Conservation (phyloP, 1,140 invertebrate genomes). For the Leptoteleia sp. region DNA sequence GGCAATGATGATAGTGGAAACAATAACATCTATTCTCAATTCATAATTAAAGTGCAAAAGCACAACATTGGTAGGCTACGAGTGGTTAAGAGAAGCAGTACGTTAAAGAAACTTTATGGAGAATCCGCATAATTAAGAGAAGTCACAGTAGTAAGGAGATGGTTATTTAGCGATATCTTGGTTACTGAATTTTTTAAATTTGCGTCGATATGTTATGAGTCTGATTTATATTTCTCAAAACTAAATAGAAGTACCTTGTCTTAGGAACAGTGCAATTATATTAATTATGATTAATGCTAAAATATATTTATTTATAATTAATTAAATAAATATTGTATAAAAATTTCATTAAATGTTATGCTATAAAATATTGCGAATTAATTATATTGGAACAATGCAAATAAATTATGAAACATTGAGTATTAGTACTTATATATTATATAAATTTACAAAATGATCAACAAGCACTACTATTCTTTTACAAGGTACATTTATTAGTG, state of each 20-base stretch:
- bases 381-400: too few relatives aligned
- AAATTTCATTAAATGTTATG: too few relatives aligned
- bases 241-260: conserved; percentile 38
- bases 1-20: conserved; percentile 47
- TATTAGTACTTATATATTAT: too few relatives aligned
- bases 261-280: conserved; percentile 22
- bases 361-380: too few relatives aligned
- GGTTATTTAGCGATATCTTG: conserved; percentile 26
- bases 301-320: too few relatives aligned
- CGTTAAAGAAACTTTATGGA: conserved; percentile 43
- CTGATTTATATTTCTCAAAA: conserved; percentile 36
- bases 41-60: conserved; percentile 42
- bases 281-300: too few relatives aligned
- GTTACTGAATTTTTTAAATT: conserved; percentile 21
- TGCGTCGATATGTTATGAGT: conserved; percentile 31
- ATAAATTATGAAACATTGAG: too few relatives aligned
- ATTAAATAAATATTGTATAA: too few relatives aligned
- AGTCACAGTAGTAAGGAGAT: conserved; percentile 27
- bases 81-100: conserved; percentile 48
- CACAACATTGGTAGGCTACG: conserved; percentile 44
- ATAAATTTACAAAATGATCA: too few relatives aligned
- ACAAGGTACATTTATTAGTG: conserved; percentile 48
- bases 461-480: conserved; percentile 27
- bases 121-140: conserved; percentile 47
- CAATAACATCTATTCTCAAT: conserved; percentile 40